Conservation (phyloP, 1,140 invertebrate genomes). For the Ditylenchus dipsaci region DNA sequence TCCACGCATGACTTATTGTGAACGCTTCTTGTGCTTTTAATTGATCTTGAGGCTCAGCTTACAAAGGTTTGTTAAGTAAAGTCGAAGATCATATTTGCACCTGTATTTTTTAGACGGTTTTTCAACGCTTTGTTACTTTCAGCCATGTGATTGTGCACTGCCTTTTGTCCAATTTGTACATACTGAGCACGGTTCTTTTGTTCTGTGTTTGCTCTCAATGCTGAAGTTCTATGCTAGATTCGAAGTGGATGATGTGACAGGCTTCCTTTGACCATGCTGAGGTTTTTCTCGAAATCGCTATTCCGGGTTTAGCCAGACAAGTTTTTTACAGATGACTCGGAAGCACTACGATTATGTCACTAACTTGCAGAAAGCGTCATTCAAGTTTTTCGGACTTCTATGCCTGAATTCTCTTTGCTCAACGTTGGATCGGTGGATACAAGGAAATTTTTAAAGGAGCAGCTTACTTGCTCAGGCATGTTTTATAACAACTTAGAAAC, state of each 20-base stretch:
- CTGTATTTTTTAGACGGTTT: constrained; percentile 65
- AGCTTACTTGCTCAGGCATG: constrained; percentile 73
- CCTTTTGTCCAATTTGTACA: constrained; percentile 66
- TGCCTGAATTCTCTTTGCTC: constrained; percentile 76
- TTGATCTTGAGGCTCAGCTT: constrained; percentile 87
- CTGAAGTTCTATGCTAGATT: constrained; percentile 92
- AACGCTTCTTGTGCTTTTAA: constrained; percentile 89
- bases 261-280: constrained; percentile 84
- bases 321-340: constrained; percentile 75
- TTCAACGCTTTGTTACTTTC: constrained; percentile 94
- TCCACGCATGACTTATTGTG: constrained; percentile 76
- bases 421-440: constrained; percentile 92
- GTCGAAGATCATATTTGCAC: background rate
- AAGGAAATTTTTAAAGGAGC: constrained; percentile 75
- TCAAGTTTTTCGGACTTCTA: constrained; percentile 70
- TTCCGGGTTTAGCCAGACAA: constrained; percentile 8
- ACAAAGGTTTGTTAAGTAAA: constrained; percentile 61
- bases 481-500: constrained; percentile 66
- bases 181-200: constrained; percentile 79
- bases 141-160: constrained; percentile 84
- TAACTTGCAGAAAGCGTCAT: constrained; percentile 75
- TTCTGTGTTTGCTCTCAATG: constrained; percentile 79
- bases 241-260: constrained; percentile 93
- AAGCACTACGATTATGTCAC: constrained; percentile 65
- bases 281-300: constrained; percentile 21